Base-by-base conservation (phyloP, 2,888 invertebrate species). In the Dicranocentrus wangi region DNA sequence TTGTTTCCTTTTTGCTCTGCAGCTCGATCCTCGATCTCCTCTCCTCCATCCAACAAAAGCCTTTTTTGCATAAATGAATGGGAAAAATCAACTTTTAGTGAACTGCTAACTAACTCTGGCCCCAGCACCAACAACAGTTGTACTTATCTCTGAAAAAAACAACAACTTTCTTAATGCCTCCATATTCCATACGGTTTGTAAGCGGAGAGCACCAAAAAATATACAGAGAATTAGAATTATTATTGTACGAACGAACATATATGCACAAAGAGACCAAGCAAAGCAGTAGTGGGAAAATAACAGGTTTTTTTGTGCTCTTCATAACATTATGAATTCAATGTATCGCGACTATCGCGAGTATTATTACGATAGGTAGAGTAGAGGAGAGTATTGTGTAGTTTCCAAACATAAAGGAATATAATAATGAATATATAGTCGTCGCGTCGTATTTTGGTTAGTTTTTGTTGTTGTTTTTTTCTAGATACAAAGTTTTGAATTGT, bases 21-120 rank as follows among this genome's bases (percentile, higher is more conserved):
- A n/a, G n/a, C n/a, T n/a, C n/a, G n/a, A n/a, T n/a, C n/a, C n/a
- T n/a, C n/a, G n/a, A n/a, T n/a, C n/a, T n/a, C n/a, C n/a, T n/a
- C n/a, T n/a, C n/a, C n/a, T n/a, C 53, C n/a, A 28, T 5, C 13
- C 15, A 60, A 60, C 60, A 60, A 60, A 28, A 32, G n/a, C 28
- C 47, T 60, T 60, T n/a, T n/a, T 60, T 60, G 60, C 60, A 32
- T 32, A 60, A 60, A 60, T 28, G 28, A 19, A 60, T 60, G 60
- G 60, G 28, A 60, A 60, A 58, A 60, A 60, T 60, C 60, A 60
- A 60, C 28, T 60, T 28, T 60, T 28, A 60, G 60, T 60, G 28
- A 32, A n/a, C 60, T 60, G 60, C 47, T 47, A 47, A 47, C 47
- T 47, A 47, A 47, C 47, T 47, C 39, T 5, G n/a, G 10, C 3